phyloP scores from a whole-genome alignment of 1,140 invertebrate species.

The Scaptomyza hsui region DNA sequence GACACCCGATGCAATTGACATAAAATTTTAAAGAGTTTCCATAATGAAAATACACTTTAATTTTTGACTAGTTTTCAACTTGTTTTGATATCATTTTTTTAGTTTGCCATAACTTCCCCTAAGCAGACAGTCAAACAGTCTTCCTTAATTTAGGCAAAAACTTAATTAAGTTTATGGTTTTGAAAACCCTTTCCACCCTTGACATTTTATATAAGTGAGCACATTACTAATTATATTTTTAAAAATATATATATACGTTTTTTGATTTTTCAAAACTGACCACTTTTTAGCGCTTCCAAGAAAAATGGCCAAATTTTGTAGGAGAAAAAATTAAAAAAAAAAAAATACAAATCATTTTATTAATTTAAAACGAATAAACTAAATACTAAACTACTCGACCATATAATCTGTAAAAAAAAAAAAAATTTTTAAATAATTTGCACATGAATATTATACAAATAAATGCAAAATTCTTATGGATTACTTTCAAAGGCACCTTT shows the following conservation, averaged over 20 bases:
- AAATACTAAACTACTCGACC: slow-evolving; percentile 21
- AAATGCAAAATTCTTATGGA: slow-evolving; percentile 31
- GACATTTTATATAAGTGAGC: slow-evolving; percentile 10
- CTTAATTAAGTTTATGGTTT: slow-evolving; percentile 24
- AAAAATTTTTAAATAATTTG: slow-evolving; percentile 63
- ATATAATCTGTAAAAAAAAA: slow-evolving; percentile 22
- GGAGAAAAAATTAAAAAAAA: slow-evolving; percentile 64
- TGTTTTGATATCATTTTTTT: slow-evolving; percentile 2
- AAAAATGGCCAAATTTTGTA: slow-evolving; percentile 83
- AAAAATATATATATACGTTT: slow-evolving; percentile 28
- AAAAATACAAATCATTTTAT: slow-evolving; percentile 37
- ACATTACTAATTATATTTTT: background rate
- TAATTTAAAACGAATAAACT: slow-evolving; percentile 50
- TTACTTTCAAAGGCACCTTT: slow-evolving; percentile 74
- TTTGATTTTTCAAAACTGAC: slow-evolving; percentile 75
- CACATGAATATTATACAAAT: slow-evolving; percentile 46
- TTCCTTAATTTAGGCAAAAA: slow-evolving; percentile 72
- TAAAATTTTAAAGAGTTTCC: slow-evolving; percentile 5
- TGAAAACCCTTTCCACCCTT: slow-evolving; percentile 9
- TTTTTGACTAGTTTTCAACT: slow-evolving; percentile 21
- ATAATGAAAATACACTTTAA: slow-evolving; percentile 12
- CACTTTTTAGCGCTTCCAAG: slow-evolving; percentile 80
- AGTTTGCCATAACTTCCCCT: slow-evolving; percentile 58
- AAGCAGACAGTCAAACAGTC: slow-evolving; percentile 68
- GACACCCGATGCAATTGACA: slow-evolving; percentile 43